These are phyloP conservation scores for Eugnorisma glareosa DNA, from an alignment of 2,888 invertebrate species.

Conservation along the genomic window DNA sequence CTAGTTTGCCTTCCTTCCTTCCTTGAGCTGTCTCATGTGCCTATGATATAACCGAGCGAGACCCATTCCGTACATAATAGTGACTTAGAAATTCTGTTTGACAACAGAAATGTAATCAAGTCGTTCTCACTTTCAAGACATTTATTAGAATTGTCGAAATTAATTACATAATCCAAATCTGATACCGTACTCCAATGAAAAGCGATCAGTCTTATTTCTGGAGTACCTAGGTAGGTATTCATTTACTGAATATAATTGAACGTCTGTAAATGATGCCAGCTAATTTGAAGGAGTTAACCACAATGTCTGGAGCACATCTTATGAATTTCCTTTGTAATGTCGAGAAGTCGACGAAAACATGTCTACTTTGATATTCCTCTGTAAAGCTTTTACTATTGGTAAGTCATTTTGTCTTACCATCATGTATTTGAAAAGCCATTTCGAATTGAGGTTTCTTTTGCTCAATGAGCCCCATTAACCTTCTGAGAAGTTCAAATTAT, in stretches of 20 bases:
- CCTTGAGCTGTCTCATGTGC: not conserved
- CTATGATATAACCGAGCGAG: not conserved
- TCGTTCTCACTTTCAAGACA: conserved; percentile 11
- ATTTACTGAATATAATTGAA: conserved; percentile 32
- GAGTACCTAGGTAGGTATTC: conserved; percentile 11
- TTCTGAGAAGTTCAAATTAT: conserved; percentile 25
- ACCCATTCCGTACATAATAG: not conserved
- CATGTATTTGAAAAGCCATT: conserved; percentile 30
- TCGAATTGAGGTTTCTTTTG: conserved; percentile 36
- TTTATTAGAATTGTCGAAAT: conserved; percentile 6
- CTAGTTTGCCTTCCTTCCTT: not conserved
- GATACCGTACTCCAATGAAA: conserved; percentile 6
- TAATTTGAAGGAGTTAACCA: conserved; percentile 48
- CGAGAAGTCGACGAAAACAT: conserved; percentile 40
- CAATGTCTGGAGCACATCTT: conserved; percentile 42
- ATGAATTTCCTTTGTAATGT: conserved; percentile 50
- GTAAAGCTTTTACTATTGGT: conserved; percentile 16
- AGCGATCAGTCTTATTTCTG: conserved; percentile 20
- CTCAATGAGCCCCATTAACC: conserved; percentile 37
- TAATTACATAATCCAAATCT: conserved; percentile 16
- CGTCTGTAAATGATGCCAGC: conserved; percentile 44
- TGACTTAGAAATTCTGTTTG: not conserved
- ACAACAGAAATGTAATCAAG: not conserved
- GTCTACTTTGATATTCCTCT: conserved; percentile 39
- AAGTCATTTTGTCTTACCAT: conserved; percentile 32